phyloP scores from a whole-genome alignment of 2,113 vertebrate genomes.

The Trogon melanurus region DNA sequence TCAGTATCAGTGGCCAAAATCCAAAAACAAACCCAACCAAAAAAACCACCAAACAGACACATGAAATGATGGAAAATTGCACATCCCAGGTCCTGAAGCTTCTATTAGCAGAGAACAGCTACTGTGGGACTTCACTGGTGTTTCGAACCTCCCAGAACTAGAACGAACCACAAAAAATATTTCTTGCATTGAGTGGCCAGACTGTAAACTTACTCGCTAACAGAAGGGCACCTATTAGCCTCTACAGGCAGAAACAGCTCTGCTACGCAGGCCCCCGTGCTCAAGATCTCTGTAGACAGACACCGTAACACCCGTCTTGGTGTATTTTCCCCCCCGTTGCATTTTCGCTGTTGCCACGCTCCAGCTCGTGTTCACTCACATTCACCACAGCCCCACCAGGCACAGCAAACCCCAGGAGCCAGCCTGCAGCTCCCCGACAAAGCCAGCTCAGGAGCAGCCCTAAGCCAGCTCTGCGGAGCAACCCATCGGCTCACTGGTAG shows the following conservation, averaged over 20 bases:
- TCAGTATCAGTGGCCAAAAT: fast-evolving
- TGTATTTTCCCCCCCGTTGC: fast-evolving
- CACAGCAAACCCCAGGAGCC: fast-evolving
- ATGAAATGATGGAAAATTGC: background rate
- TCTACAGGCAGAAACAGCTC: background rate
- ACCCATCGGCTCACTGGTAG: fast-evolving
- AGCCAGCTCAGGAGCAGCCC: no score
- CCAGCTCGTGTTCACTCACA: fast-evolving
- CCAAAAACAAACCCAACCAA: no score
- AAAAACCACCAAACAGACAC: no score
- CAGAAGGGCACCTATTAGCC: background rate
- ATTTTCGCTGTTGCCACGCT: background rate
- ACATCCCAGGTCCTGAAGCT: background rate
- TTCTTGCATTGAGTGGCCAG: background rate
- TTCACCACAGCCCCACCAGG: fast-evolving
- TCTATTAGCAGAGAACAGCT: background rate
- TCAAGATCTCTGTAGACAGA: background rate
- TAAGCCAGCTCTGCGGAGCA: background rate
- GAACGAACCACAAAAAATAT: background rate
- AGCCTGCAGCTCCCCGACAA: fast-evolving
- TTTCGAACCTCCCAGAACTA: background rate
- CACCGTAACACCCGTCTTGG: background rate
- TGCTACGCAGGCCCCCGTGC: background rate
- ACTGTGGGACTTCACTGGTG: fast-evolving
- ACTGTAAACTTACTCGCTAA: background rate